phyloP scores from a whole-genome alignment of 2,797 vertebrate species.

The Borostomias antarcticus region DNA sequence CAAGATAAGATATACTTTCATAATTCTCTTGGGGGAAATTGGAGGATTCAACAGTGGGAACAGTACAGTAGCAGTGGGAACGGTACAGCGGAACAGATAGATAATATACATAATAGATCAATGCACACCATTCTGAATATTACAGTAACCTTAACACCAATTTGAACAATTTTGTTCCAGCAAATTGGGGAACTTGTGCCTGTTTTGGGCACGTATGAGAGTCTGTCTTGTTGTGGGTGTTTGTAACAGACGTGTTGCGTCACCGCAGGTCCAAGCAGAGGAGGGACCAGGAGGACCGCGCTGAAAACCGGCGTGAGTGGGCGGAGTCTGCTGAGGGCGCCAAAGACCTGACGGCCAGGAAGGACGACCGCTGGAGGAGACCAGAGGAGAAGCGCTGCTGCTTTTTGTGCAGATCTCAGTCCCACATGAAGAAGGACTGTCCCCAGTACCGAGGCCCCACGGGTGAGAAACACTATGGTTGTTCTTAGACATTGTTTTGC shows the following conservation, averaged over 20 bases:
- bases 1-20: too few species aligned
- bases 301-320: slow-evolving; percentile 63
- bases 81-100: too few species aligned
- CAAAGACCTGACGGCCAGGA: slow-evolving; percentile 73
- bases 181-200: too few species aligned
- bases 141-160: too few species aligned
- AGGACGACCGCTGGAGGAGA: slow-evolving; percentile 82
- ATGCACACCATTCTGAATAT: too few species aligned
- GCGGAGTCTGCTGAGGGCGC: slow-evolving; percentile 59
- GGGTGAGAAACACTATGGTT: slow-evolving; percentile 67
- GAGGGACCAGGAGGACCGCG: slow-evolving; percentile 72
- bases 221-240: neutral
- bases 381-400: slow-evolving; percentile 88
- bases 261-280: slow-evolving; percentile 76
- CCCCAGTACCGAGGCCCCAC: slow-evolving; percentile 82
- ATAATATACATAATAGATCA: too few species aligned
- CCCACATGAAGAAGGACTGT: slow-evolving; percentile 94
- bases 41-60: too few species aligned
- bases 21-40: too few species aligned
- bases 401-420: slow-evolving; percentile 87
- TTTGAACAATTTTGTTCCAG: too few species aligned
- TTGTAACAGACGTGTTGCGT: neutral
- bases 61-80: too few species aligned
- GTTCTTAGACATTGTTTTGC: neutral
- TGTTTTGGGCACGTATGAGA: neutral